Base-by-base conservation (phyloP, 1,140 invertebrate species). In the Drosophila bipectinata region DNA sequence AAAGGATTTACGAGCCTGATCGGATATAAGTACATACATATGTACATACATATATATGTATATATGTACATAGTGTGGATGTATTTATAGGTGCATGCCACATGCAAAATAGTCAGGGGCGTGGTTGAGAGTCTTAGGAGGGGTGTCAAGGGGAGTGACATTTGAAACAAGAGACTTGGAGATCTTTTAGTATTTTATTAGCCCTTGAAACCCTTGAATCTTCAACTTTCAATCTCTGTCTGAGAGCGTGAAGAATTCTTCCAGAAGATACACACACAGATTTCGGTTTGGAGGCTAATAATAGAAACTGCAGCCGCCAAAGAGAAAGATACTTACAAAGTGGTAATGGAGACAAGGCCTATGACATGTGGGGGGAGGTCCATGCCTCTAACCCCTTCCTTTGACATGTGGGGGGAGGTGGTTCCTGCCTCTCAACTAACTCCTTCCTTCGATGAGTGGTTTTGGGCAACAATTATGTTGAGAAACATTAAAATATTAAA, bases 1-100 rank as follows among this genome's bases (percentile, higher is more conserved):
- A 88, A 85, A 87, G 82, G 82, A 85, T 85, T 85, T 85, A 85
- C 82, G 82, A 85, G 83, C 83, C 82, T 87, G 78, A 85, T 85
- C 83, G 82, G 82, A 87, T 72, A 69, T 79, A 83, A 76, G 68
- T 77, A 79, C 62, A 71, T 52, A 34, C 32, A n/a, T n/a, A n/a
- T n/a, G n/a, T n/a, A n/a, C n/a, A n/a, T n/a, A n/a, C n/a, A 62
- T 67, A 79, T 72, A 64, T 34, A 58, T 14, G 15, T 28, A 15
- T 26, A 8, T 4, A 58, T 14, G 15, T 28, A 15, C 14, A 12
- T 4, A 28, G 15, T 15, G 5, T 3, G 52, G 52, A 60, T 21
- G 9, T 49, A 37, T 28, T 59, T 28, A 64, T 34, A 21, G 21
- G 21, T 21, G 21, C 21, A 21, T 21, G 53, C 67, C 7, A 54